These are phyloP conservation scores for Castor canadensis DNA, from an alignment of 2,113 vertebrate species.

Conservation along the genomic window DNA sequence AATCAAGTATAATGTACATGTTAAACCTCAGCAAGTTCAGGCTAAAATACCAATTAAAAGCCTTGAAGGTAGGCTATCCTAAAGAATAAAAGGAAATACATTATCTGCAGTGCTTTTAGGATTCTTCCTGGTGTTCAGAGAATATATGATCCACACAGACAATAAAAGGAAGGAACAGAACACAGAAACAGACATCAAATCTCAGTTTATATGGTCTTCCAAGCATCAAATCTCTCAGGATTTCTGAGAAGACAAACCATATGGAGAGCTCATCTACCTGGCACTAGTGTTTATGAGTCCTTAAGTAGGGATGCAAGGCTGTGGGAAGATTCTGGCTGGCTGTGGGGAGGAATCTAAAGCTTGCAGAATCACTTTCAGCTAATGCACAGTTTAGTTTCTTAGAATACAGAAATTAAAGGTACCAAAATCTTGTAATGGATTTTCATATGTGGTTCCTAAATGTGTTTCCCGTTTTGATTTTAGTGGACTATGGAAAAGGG, in stretches of 20 bases:
- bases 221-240: neutral
- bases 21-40: conserved; percentile 19
- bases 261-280: conserved; percentile 37
- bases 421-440: neutral
- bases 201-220: neutral
- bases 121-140: conserved; percentile 14
- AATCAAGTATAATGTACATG: neutral
- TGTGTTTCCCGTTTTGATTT: neutral
- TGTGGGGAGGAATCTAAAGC: neutral
- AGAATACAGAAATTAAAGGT: neutral
- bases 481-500: neutral
- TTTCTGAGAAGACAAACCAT: conserved; percentile 40
- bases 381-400: neutral
- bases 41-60: neutral
- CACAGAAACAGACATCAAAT: neutral
- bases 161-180: conserved; percentile 20
- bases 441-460: neutral
- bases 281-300: neutral
- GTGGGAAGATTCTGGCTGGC: conserved; percentile 6
- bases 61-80: neutral
- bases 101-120: conserved; percentile 41
- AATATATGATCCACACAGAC: conserved; percentile 14
- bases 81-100: conserved; percentile 36
- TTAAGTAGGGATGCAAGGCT: neutral
- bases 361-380: neutral